A percentile compares a stretch with the other conserved stretches of the same genome.
Conservation (phyloP, 2,888 invertebrate genomes). For the Ecdyonurus torrentis region DNA sequence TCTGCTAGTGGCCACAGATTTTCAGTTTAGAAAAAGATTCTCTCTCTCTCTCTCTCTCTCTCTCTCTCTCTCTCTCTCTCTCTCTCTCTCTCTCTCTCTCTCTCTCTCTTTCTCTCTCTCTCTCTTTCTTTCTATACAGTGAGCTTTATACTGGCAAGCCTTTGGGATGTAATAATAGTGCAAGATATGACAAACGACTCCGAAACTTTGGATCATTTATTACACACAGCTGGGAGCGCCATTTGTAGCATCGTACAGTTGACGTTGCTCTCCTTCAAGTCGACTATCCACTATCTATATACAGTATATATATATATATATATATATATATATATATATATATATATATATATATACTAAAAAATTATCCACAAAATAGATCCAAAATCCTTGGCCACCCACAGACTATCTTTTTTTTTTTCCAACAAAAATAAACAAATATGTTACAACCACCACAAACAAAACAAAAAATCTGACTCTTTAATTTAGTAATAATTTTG, state of each 20-base stretch:
- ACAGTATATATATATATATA: too few species aligned
- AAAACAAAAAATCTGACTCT: too few species aligned
- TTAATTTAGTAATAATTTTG: too few species aligned
- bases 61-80: not conserved
- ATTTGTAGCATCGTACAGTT: not conserved
- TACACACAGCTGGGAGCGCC: conserved; percentile 28
- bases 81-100: not conserved
- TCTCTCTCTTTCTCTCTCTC: not conserved
- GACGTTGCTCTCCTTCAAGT: not conserved
- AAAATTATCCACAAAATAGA: too few species aligned
- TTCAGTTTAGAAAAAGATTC: too few species aligned
- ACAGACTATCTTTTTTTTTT: too few species aligned
- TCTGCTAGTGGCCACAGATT: too few species aligned
- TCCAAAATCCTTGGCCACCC: too few species aligned
- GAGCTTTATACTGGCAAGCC: conserved; percentile 7
- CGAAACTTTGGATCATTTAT: conserved; percentile 32
- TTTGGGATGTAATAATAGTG: conserved; percentile 7
- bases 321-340: too few species aligned
- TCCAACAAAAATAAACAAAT: too few species aligned
- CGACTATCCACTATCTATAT: not conserved
- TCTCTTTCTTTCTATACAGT: not conserved
- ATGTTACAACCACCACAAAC: too few species aligned
- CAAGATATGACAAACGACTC: conserved; percentile 27
- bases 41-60: not conserved
- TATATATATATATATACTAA: too few species aligned